Base-by-base conservation (phyloP, 2,113 vertebrate genomes). In the Carollia perspicillata region DNA sequence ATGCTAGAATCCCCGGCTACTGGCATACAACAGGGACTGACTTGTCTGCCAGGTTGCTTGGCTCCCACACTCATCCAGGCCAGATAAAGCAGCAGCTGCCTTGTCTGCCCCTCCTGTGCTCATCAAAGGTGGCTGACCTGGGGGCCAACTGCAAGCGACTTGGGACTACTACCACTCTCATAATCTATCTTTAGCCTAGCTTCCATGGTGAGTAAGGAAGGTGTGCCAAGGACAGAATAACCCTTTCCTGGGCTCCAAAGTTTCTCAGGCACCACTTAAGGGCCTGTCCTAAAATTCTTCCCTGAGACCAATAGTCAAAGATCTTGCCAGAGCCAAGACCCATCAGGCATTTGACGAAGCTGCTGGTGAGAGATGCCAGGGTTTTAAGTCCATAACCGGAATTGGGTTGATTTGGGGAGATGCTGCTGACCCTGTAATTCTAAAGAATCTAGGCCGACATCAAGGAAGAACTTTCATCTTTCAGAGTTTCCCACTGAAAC, bases 101-200 rank as follows among this genome's bases (percentile, higher is more conserved):
- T 69, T 14, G 14, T 42, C 77, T 42, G 84, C 58, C 78, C 51
- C 74, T 26, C 49, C 42, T 20, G 78, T 20, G 18, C 47, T 60
- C 49, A 30, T 2, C 53, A 84, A 58, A 84, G 74, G 35, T 75
- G 89, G 87, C 65, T 14, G 92, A 53, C 55, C 40, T 49, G 66
- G n/a, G 68, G 60, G 10, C 60, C 47, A 53, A 68, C 17, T 2
- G 14, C 0, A 75, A 69, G 85, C 55, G 58, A n/a, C 79, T 9
- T 18, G 66, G 65, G 66, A 58, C 90, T 6, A 71, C 37, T 6
- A n/a, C 60, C 47, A 63, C 51, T 10, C 30, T 95, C 87, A 60
- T 2, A 5, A 33, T 30, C 94, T 58, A 40, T 37, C 95, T 90
- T 97, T 90, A 96, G 96, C 63, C 37, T 51, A 35, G 83, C 66